Evolutionary conservation across 2,888 invertebrate genomes (phyloP).

Genomic region (Phortica magna): DNA sequence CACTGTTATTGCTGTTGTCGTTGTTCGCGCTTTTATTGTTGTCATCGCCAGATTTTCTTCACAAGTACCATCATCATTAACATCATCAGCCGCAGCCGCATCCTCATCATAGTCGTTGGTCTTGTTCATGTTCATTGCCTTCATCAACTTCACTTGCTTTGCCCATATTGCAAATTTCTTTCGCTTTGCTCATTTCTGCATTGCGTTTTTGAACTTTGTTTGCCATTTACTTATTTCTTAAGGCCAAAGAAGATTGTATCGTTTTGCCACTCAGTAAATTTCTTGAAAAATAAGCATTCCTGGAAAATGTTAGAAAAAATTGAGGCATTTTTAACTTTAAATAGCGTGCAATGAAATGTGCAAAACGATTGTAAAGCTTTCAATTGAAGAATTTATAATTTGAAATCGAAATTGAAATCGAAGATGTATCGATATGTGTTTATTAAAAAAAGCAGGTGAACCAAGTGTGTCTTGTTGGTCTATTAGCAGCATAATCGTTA

Average conservation of each 20-base stretch:
- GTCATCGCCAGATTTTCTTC: conserved; percentile 61
- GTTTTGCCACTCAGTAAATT: background rate
- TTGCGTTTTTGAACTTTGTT: background rate
- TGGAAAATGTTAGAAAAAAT: conserved; percentile 4
- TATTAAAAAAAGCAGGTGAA: too few relatives aligned
- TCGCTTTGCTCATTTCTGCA: background rate
- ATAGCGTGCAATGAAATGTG: background rate
- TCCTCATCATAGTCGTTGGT: background rate
- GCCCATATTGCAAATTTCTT: conserved; percentile 7
- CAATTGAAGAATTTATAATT: too few relatives aligned
- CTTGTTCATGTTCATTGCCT: background rate
- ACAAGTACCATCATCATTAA: conserved; percentile 29
- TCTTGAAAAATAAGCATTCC: background rate
- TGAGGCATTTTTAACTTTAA: background rate
- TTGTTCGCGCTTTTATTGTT: conserved; percentile 36
- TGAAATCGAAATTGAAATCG: too few relatives aligned
- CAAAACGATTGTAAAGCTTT: background rate
- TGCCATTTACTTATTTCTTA: background rate
- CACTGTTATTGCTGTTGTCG: background rate
- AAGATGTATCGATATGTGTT: too few relatives aligned
- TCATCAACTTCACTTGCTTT: conserved; percentile 5
- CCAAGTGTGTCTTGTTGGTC: too few relatives aligned
- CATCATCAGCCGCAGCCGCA: background rate
- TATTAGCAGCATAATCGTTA: too few relatives aligned
- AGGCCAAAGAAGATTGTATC: too few relatives aligned